These are phyloP conservation scores for Cheilosia grossa DNA, from an alignment of 2,888 invertebrate species.

Conservation along the genomic window DNA sequence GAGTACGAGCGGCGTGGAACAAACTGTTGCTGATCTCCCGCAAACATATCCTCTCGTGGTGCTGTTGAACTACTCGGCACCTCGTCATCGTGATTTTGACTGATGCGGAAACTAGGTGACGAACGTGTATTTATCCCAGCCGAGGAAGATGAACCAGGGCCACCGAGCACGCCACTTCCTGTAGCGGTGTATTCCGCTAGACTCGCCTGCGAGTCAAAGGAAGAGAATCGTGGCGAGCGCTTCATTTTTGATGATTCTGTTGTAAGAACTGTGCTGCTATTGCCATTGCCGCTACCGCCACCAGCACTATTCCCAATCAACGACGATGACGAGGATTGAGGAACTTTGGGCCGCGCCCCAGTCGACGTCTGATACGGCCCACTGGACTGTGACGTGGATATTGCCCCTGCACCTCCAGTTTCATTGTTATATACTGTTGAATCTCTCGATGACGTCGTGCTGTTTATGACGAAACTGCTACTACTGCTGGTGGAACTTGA, in stretches of 20 bases:
- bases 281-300: constrained; percentile 62
- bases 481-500: constrained; percentile 73
- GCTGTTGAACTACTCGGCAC: constrained; percentile 31
- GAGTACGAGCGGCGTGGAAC: constrained; percentile 83
- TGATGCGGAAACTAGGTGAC: constrained; percentile 63
- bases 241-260: constrained; percentile 81
- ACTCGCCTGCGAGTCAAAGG: constrained; percentile 83
- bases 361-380: constrained; percentile 81
- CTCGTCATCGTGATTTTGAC: constrained; percentile 58
- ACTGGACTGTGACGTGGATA: constrained; percentile 12
- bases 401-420: constrained; percentile 1
- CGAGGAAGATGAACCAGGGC: constrained; percentile 72
- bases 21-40: constrained; percentile 76
- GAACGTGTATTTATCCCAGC: constrained; percentile 74
- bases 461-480: constrained; percentile 64
- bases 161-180: constrained; percentile 28
- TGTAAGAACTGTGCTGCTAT: constrained; percentile 59
- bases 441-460: constrained; percentile 46
- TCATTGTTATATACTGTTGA: constrained; percentile 60
- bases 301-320: constrained; percentile 74
- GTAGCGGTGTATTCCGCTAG: constrained; percentile 80
- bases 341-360: constrained; percentile 91
- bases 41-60: constrained; percentile 35
- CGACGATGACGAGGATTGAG: constrained; percentile 81
- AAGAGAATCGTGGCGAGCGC: constrained; percentile 83